phyloP scores from a whole-genome alignment of 1,140 invertebrate species.

The Zophobas morio region DNA sequence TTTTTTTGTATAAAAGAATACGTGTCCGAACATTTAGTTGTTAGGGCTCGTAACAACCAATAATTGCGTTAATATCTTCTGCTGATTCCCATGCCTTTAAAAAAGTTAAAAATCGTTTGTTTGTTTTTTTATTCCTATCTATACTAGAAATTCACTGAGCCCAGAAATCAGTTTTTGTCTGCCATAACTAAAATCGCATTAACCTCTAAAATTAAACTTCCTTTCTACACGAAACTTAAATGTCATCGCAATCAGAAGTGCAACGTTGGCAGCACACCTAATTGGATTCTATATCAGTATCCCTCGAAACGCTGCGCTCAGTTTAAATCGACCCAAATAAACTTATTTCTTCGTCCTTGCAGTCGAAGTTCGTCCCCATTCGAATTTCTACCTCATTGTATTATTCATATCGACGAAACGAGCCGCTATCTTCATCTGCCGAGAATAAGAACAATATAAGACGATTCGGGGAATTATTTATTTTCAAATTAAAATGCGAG shows the following conservation, averaged over 20 bases:
- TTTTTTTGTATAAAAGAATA: no score
- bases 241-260: not conserved
- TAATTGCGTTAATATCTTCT: no score
- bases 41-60: no score
- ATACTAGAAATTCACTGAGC: no score
- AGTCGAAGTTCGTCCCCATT: not conserved
- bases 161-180: no score
- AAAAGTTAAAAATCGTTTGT: no score
- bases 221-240: not conserved
- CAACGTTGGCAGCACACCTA: not conserved
- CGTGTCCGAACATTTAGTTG: no score
- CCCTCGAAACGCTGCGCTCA: not conserved
- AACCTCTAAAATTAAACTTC: no score
- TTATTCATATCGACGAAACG: not conserved
- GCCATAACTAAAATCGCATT: no score
- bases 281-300: not conserved
- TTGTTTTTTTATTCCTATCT: no score
- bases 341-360: slow-evolving; percentile 17
- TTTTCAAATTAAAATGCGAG: slow-evolving; percentile 9
- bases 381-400: slow-evolving; percentile 5
- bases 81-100: no score
- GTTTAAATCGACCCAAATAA: slow-evolving; percentile 21
- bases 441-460: not conserved
- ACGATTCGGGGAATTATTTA: slow-evolving; percentile 1
- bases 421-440: not conserved